phyloP scores from a whole-genome alignment of 2,888 invertebrate species.

The Philereme transversata region DNA sequence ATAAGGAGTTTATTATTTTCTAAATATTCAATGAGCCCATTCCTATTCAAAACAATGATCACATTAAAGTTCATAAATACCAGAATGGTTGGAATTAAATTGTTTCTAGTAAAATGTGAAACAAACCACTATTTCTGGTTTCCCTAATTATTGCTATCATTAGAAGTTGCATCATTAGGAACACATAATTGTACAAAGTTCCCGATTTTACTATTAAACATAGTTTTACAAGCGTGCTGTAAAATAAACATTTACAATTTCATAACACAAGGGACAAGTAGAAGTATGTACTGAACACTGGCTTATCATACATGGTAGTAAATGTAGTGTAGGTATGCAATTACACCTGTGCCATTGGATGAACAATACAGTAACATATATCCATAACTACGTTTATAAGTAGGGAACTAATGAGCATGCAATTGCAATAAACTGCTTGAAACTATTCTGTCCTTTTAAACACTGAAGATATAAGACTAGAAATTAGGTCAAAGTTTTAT shows the following conservation, averaged over 20 bases:
- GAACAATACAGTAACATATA: slow-evolving; percentile 22
- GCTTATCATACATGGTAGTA: slow-evolving; percentile 23
- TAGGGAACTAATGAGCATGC: slow-evolving; percentile 24
- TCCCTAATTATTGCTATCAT: slow-evolving; percentile 15
- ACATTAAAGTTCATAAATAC: background rate
- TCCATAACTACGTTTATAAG: slow-evolving; percentile 11
- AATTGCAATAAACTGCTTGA: slow-evolving; percentile 26
- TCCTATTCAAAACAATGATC: slow-evolving; percentile 1
- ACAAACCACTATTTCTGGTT: slow-evolving; percentile 15
- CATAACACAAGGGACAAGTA: slow-evolving; percentile 2
- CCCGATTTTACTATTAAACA: background rate
- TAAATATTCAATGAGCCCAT: background rate
- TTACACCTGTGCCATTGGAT: slow-evolving; percentile 31
- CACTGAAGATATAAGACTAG: slow-evolving; percentile 16
- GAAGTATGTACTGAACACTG: slow-evolving; percentile 14
- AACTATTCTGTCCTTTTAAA: slow-evolving; percentile 16
- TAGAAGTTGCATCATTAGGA: slow-evolving; percentile 9
- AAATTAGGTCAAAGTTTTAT: slow-evolving; percentile 28
- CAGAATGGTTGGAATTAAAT: too few species aligned
- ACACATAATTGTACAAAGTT: background rate
- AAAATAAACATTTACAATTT: background rate
- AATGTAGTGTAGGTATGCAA: slow-evolving; percentile 26
- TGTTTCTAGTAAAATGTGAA: slow-evolving; percentile 7
- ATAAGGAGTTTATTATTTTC: background rate
- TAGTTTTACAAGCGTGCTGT: background rate